Base-by-base conservation (phyloP, 64 coral and sea anemone genomes). In the Stichodactyla helianthus region DNA sequence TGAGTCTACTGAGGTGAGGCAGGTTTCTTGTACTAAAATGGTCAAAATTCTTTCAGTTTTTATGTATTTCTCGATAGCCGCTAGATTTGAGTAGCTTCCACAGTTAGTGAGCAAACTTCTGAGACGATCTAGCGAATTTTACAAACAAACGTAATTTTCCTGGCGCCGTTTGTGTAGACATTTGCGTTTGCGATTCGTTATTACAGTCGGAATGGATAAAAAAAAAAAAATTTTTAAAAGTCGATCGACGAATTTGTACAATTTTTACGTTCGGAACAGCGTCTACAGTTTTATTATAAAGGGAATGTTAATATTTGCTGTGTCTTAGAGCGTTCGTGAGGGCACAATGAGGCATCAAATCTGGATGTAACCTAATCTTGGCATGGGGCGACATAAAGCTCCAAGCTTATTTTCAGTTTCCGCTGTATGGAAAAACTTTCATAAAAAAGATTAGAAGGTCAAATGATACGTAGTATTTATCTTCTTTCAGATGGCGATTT, bases 1-100 rank as follows among this genome's bases (percentile, higher is more conserved):
- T 52, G 50, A 81, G 78, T 19, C 51, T 81, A 81, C 15, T 81
- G 78, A 81, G 78, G 78, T 81, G 52, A 81, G 78, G 17, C 68
- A 35, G 68, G 14, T 74, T 74, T 74, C 62, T 27, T 31, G 26
- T 35, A 74, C 68, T 27, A 11, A 31, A 74, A 31, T 74, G n/a
- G n/a, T 11, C 8, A 26, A 12, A 31, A 26, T 10, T 11, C 23
- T 26, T 26, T 74, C 8, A 0, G 25, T 74, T 74, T 74, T 23
- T 27, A 26, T 14, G 22, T 5, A 74, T 35, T 31, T 31, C 25
- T 74, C 26, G 68, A 31, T 31, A 23, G 10, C 27, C 23, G 11
- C 25, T 28, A 74, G 1, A 31, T 2, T 10, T 4, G 5, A 13
- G 25, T 74, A 10, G 12, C 27, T 27, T 11, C 10, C 12, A n/a